Evolutionary conservation across 2,888 invertebrate genomes (phyloP).

Genomic region (Mythimna albipuncta): DNA sequence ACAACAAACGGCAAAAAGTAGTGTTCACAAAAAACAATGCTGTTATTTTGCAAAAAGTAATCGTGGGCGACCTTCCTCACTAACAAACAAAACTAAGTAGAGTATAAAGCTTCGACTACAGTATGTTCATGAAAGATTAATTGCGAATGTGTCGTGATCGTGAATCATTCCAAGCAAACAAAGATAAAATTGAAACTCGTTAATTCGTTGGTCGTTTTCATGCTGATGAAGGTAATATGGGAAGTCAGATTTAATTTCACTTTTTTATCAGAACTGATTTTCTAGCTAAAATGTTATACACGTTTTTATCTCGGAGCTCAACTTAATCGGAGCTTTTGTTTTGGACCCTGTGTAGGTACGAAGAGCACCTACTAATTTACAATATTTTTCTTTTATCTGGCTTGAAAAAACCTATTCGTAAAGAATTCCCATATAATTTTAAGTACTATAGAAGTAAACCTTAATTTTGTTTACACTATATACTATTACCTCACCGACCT

Average conservation of each 20-base stretch:
- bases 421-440: background rate
- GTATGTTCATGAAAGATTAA: background rate
- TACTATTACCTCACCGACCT: constrained; percentile 19
- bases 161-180: background rate
- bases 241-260: background rate
- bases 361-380: background rate
- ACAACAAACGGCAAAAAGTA: no score
- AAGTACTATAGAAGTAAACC: constrained; percentile 8
- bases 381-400: background rate
- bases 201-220: background rate
- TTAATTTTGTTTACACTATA: constrained; percentile 7
- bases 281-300: no score
- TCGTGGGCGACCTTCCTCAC: background rate
- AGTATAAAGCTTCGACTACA: background rate
- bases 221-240: background rate
- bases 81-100: background rate
- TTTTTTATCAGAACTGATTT: no score
- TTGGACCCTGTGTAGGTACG: background rate
- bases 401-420: constrained; percentile 17
- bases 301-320: background rate
- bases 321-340: background rate
- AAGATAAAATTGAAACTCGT: background rate
- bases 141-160: background rate
- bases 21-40: background rate
- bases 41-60: background rate